Evolutionary conservation across 2,113 vertebrate genomes (phyloP), one percentile per base, ranked within the genome.

Genomic region (Siniperca chuatsi): DNA sequence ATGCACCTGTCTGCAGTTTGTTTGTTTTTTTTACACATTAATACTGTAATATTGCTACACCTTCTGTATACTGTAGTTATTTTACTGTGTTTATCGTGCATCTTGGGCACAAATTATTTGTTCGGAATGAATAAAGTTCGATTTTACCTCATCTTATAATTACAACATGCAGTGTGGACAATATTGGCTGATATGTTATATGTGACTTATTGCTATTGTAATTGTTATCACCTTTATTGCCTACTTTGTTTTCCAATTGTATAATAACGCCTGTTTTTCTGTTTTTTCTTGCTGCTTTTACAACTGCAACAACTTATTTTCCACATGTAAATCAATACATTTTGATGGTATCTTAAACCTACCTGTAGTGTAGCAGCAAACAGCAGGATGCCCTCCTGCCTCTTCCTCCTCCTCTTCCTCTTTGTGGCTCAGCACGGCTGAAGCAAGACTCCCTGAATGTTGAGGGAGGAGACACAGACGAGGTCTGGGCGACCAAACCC

Each of bases 291-390:
- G 33, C 4, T 57, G 48, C 13, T 73, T 46, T 60, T 44, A 3
- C 48, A 55, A 0, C 25, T 15, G 4, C 58, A 33, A 72, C 23
- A 44, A 20, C 5, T 29, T 74, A 9, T 18, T 15, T 46, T 37
- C 61, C 29, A 62, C 15, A 35, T 37, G 29, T 18, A 18, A 10
- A 23, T 37, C 13, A 37, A 18, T 52, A 18, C n/a, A 21, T n/a
- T 15, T 55, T 57, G 0, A 62, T 57, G 0, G 44, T 4, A 48
- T 55, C 7, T 76, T 16, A 20, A 61, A 81, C 75, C 7, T 71
- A 91, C 90, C 85, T 66, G 48, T 42, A 1, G 29, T 54, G 55
- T 68, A 84, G 76, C 77, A 82, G 35, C 79, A 86, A 57, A 61
- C 58, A 44, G 52, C 8, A 29, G 48, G 25, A 64, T 20, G 60